Base-by-base conservation (phyloP, 2,888 invertebrate genomes). In the Chrysodeixis includens region DNA sequence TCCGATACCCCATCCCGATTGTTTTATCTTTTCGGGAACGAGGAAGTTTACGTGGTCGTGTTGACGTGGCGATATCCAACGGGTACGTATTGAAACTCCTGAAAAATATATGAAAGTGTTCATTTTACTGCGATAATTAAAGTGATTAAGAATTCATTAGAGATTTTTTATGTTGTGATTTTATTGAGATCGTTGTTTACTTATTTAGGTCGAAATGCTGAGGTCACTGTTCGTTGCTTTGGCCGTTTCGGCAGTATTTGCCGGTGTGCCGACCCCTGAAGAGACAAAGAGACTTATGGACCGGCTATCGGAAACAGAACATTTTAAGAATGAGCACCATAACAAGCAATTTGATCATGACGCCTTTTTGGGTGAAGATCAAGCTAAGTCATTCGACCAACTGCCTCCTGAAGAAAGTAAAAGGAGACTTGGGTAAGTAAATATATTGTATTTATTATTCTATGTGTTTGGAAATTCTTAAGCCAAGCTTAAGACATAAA, bases 281-380 rank as follows among this genome's bases (percentile, higher is more conserved):
- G 97, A 97, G 67, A 95, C 96, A 14, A 96, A 96, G 71, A 93
- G 97, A 67, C 92, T 97, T 18, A 91, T 96, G 83, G 96, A 97
- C 75, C 95, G 97, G 86, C 94, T 98, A 6, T 97, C 97, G 73
- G 97, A 98, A 74, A 96, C 97, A 61, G 97, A 97, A 74, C 99
- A 99, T 87, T 98, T 96, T 82, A 95, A 96, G 74, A 96, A 97
- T 76, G 97, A 97, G 30, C 96, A 97, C 69, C 98, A 98, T 84
- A 98, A 99, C 90, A 95, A 97, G 57, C 98, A 98, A 77, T 99
- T 98, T 88, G 99, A 99, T 87, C 99, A 99, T 87, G 99, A 99
- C 88, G 99, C 99, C 0, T 99, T 99, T 90, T 95, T 99, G 12
- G 99, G 99, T 0, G 98, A 99, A 87, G 98, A 99, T 76, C 97